Evolutionary conservation across 2,113 vertebrate genomes (phyloP).

Genomic region (Triplophysa tibetana): DNA sequence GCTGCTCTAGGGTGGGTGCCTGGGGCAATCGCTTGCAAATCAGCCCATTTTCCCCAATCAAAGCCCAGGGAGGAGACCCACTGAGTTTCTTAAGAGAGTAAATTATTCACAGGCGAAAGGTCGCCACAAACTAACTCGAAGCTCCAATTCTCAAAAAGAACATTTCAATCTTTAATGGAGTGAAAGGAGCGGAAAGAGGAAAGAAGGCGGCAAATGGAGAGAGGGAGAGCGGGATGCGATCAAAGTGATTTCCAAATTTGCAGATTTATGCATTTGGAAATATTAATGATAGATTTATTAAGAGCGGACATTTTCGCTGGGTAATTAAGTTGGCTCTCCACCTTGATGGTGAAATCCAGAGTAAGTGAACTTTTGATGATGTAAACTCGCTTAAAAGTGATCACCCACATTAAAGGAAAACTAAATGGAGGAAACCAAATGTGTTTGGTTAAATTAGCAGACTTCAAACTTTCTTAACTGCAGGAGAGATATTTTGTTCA

Average conservation of each 20-base stretch:
- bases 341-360: slow-evolving; percentile 67
- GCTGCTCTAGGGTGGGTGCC: slow-evolving; percentile 73
- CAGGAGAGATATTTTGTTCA: neutral
- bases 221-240: slow-evolving; percentile 57
- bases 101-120: slow-evolving; percentile 75
- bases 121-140: slow-evolving; percentile 58
- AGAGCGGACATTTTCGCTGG: slow-evolving; percentile 54
- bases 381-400: slow-evolving; percentile 50
- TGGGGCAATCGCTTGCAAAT: slow-evolving; percentile 75
- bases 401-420: slow-evolving; percentile 40
- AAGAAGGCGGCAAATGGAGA: slow-evolving; percentile 33
- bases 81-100: slow-evolving; percentile 71
- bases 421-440: slow-evolving; percentile 41
- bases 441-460: slow-evolving; percentile 47
- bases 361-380: slow-evolving; percentile 60
- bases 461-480: slow-evolving; percentile 10
- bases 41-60: slow-evolving; percentile 74
- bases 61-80: slow-evolving; percentile 69
- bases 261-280: slow-evolving; percentile 64
- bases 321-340: slow-evolving; percentile 67
- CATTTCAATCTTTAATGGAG: slow-evolving; percentile 69
- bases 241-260: slow-evolving; percentile 68
- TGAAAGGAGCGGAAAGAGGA: slow-evolving; percentile 51
- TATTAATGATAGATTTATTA: slow-evolving; percentile 69
- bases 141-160: slow-evolving; percentile 56